These are phyloP conservation scores for Sebastes vulpes DNA, from an alignment of 2,797 vertebrate species.

Conservation along the genomic window DNA sequence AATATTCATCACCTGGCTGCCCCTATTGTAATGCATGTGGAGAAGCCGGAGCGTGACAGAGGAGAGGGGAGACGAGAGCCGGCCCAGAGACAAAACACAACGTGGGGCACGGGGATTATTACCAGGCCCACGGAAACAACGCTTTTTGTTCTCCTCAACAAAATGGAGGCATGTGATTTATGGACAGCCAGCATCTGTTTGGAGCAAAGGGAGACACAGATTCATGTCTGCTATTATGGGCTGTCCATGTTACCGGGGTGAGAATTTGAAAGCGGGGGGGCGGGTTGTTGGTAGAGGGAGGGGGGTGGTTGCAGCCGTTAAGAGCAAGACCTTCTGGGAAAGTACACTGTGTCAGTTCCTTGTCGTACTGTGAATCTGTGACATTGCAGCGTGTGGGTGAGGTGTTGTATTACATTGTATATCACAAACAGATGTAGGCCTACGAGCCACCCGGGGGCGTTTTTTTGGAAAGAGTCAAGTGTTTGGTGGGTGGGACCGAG, in stretches of 20 bases:
- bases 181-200: constrained; percentile 86
- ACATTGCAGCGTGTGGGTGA: constrained; percentile 68
- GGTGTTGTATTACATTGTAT: constrained; percentile 74
- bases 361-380: constrained; percentile 69
- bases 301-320: constrained; percentile 47
- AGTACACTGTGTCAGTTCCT: constrained; percentile 66
- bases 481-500: constrained; percentile 62
- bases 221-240: constrained; percentile 87
- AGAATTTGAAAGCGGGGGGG: constrained; percentile 66
- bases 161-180: constrained; percentile 87
- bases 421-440: constrained; percentile 82
- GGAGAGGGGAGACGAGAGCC: constrained; percentile 82
- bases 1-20: constrained; percentile 87
- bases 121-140: constrained; percentile 79
- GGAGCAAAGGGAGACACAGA: constrained; percentile 82
- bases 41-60: constrained; percentile 83
- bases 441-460: constrained; percentile 56
- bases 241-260: constrained; percentile 81
- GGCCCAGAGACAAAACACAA: constrained; percentile 85
- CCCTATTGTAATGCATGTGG: constrained; percentile 85
- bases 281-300: not conserved
- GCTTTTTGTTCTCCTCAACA: constrained; percentile 83
- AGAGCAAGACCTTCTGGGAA: constrained; percentile 76
- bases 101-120: constrained; percentile 82
- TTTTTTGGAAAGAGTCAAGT: constrained; percentile 50